Conservation (phyloP, 2,888 invertebrate genomes). For the Macrophya annulata region DNA sequence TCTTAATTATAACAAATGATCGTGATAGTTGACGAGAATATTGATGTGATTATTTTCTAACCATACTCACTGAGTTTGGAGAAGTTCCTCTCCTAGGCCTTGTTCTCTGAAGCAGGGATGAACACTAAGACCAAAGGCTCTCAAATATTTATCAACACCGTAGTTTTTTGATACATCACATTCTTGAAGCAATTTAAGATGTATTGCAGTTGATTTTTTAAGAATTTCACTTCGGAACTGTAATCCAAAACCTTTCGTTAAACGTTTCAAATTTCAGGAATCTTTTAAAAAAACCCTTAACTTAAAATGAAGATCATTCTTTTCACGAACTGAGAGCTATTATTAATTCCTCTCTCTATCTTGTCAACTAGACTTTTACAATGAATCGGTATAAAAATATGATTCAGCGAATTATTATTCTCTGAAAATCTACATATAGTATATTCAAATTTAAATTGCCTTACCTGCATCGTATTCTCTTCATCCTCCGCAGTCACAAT, state of each 20-base stretch:
- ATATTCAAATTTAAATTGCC: not conserved
- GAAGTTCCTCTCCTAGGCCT: conserved; percentile 67
- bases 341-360: not conserved
- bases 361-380: not conserved
- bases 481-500: conserved; percentile 61
- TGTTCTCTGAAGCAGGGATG: conserved; percentile 72
- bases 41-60: not conserved
- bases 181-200: conserved; percentile 60
- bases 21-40: not conserved
- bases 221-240: conserved; percentile 57
- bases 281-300: not conserved
- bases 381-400: not conserved
- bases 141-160: conserved; percentile 70
- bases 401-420: not conserved
- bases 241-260: not conserved
- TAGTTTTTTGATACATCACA: conserved; percentile 67
- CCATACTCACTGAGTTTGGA: conserved; percentile 66
- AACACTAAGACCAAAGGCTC: conserved; percentile 75
- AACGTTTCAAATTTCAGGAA: not conserved
- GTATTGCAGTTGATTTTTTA: conserved; percentile 54
- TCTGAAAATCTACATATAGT: not conserved
- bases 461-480: not conserved
- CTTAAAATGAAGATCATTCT: not conserved
- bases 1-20: no score
- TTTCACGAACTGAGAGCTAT: not conserved